phyloP scores from a whole-genome alignment of 2,888 invertebrate species.

The Drepana falcataria region DNA sequence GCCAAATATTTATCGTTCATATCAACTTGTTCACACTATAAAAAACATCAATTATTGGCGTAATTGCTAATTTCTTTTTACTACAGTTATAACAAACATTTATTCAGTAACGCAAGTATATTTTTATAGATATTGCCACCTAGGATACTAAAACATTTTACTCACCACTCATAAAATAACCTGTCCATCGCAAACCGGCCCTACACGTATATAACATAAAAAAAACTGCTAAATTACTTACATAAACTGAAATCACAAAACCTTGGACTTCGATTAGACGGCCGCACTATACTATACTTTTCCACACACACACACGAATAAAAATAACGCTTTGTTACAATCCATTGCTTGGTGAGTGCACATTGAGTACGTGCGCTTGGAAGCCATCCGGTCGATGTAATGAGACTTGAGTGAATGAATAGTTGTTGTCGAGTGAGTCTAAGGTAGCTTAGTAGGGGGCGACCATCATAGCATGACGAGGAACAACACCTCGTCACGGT shows the following conservation, averaged over 20 bases:
- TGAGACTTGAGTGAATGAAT: conserved; percentile 29
- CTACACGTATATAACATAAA: neutral
- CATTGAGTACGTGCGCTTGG: conserved; percentile 27
- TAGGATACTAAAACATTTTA: neutral
- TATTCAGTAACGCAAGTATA: too few species aligned
- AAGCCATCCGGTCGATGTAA: conserved; percentile 34
- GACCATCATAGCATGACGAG: conserved; percentile 61
- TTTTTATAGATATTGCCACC: too few species aligned
- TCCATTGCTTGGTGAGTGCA: conserved; percentile 52
- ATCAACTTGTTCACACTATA: too few species aligned
- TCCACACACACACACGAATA: conserved; percentile 26
- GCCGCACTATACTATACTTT: conserved; percentile 37
- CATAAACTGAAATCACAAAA: conserved; percentile 45
- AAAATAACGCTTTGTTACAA: conserved; percentile 24
- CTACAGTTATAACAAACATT: too few species aligned
- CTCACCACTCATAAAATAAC: conserved; percentile 5
- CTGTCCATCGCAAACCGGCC: neutral
- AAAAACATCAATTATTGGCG: too few species aligned
- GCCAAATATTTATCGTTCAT: too few species aligned
- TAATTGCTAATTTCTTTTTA: too few species aligned
- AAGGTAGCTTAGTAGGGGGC: conserved; percentile 59
- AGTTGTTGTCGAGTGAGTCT: conserved; percentile 32
- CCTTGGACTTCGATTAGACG: conserved; percentile 62
- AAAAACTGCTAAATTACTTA: conserved; percentile 29
- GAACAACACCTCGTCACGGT: conserved; percentile 47